phyloP scores from a whole-genome alignment of 2,113 vertebrate genomes.

The Lanius collurio region DNA sequence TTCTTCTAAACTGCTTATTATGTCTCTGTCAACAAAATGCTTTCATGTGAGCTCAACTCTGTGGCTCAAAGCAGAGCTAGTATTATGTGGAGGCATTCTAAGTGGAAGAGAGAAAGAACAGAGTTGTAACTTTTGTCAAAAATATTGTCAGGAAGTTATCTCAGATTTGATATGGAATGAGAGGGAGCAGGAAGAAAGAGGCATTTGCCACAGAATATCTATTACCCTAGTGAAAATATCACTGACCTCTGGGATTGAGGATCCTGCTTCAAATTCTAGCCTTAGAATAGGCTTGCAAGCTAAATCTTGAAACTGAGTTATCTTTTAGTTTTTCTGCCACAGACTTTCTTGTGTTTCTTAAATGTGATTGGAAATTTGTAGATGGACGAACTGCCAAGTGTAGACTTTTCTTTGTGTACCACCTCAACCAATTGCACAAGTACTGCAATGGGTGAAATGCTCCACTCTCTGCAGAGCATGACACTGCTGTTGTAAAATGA shows the following conservation, averaged over 20 bases:
- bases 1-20: slow-evolving; percentile 67
- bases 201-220: background rate
- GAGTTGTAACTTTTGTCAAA: background rate
- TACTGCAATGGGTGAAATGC: rapidly evolving
- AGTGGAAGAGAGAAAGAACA: background rate
- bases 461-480: rapidly evolving
- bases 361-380: background rate
- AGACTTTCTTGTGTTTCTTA: background rate
- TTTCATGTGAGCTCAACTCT: slow-evolving; percentile 28
- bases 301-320: background rate
- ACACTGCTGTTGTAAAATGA: background rate
- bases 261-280: background rate
- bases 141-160: background rate
- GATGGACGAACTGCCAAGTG: background rate
- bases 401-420: background rate
- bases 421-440: background rate
- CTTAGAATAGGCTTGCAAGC: background rate
- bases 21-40: slow-evolving; percentile 66
- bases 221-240: background rate
- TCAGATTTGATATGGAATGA: background rate
- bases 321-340: background rate
- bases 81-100: background rate
- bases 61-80: background rate
- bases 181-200: background rate
- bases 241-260: background rate